Percentiles rank a stretch among this genome's conserved stretches.
Evolutionary conservation across 1,140 invertebrate species (phyloP).

Genomic region (Pemphigus obesinymphae): DNA sequence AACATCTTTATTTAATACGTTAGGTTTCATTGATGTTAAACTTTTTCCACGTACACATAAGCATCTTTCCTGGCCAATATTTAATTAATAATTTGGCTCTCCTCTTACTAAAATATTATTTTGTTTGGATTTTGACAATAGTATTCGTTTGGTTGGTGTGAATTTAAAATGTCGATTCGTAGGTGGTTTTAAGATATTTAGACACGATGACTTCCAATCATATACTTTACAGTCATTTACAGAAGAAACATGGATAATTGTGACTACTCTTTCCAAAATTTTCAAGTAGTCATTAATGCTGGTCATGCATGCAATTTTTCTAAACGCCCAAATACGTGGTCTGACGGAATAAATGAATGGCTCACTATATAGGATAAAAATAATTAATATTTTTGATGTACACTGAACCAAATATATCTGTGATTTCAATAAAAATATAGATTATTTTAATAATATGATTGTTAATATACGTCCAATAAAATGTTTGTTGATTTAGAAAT

Average conservation of each 20-base stretch:
- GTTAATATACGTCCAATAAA: too few species aligned
- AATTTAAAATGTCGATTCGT: slow-evolving; percentile 40
- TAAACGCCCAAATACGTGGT: slow-evolving; percentile 48
- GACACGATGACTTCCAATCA: slow-evolving; percentile 30
- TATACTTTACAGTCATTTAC: slow-evolving; percentile 16
- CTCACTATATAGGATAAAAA: slow-evolving; percentile 48
- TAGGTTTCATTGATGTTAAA: not conserved
- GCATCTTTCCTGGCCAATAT: not conserved
- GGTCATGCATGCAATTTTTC: slow-evolving; percentile 33
- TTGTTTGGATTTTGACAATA: not conserved
- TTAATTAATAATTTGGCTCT: slow-evolving; percentile 26
- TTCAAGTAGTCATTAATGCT: too few species aligned
- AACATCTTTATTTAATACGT: slow-evolving; percentile 13
- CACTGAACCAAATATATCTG: too few species aligned
- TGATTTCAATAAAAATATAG: too few species aligned
- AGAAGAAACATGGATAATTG: too few species aligned
- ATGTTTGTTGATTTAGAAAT: too few species aligned
- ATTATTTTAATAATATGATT: too few species aligned
- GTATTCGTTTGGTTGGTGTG: not conserved
- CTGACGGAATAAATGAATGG: slow-evolving; percentile 48
- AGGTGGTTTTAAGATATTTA: slow-evolving; percentile 1
- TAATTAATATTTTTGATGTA: slow-evolving; percentile 43
- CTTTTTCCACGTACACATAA: slow-evolving; percentile 18
- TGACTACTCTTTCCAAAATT: too few species aligned
- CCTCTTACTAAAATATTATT: slow-evolving; percentile 22